Base-by-base conservation (phyloP, 2,888 invertebrate species). In the Bursaphelenchus okinawaensis region DNA sequence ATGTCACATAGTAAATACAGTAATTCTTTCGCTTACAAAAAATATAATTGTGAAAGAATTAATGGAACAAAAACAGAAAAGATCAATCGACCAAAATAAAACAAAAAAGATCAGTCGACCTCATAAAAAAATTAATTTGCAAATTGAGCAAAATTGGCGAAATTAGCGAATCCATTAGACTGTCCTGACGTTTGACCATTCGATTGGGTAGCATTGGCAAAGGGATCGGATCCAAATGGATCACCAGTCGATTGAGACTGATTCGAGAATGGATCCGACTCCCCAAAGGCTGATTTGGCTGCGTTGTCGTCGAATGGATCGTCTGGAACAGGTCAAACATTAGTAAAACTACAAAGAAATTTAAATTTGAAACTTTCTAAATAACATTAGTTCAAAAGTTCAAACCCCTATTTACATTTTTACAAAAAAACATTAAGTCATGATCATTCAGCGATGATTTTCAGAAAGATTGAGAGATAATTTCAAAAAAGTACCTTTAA, bases 81-180 rank as follows among this genome's bases (percentile, higher is more conserved):
- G n/a, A n/a, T n/a, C n/a, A n/a, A n/a, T n/a, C n/a, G n/a, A n/a
- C n/a, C n/a, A n/a, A n/a, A n/a, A n/a, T n/a, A n/a, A n/a, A n/a
- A n/a, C n/a, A n/a, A n/a, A n/a, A n/a, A n/a, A n/a, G n/a, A n/a
- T n/a, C n/a, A n/a, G n/a, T n/a, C n/a, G n/a, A n/a, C n/a, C n/a
- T n/a, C n/a, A n/a, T n/a, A n/a, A n/a, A n/a, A n/a, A n/a, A n/a
- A n/a, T n/a, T 40, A 40, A 40, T 40, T 40, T 1, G 71, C 68
- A 55, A 76, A 76, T 57, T 74, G 75, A 40, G 75, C 71, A 52
- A 77, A 77, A 54, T 77, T 70, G 16, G 77, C 76, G 55, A 77
- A 77, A n/a, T 71, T 71, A 19, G 70, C 28, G 20, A 63, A 31
- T 58, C 65, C 12, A 60, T 40, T 40, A n/a, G 40, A 40, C 6